Percentiles rank a stretch among this genome's conserved stretches.
These are phyloP conservation scores for Coenobita brevimanus DNA, from an alignment of 1,140 invertebrate genomes.

Conservation along the genomic window DNA sequence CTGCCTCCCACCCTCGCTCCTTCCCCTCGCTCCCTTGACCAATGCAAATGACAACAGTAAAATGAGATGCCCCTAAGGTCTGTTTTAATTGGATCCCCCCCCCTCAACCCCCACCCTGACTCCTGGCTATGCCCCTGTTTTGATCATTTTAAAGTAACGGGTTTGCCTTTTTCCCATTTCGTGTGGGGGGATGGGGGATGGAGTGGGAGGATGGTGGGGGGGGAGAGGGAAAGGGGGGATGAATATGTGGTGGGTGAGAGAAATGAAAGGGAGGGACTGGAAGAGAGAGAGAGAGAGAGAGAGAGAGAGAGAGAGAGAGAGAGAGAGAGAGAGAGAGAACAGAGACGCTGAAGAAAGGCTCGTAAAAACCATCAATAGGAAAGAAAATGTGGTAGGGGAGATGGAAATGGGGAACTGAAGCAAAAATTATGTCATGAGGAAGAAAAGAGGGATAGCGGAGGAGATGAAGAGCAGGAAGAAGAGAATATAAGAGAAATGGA, in stretches of 20 bases:
- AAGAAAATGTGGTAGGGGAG: too few species aligned
- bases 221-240: background rate
- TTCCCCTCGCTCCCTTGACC: background rate
- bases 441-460: too few species aligned
- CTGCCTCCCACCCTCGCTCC: background rate
- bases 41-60: background rate
- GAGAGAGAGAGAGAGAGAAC: background rate
- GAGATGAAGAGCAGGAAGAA: too few species aligned
- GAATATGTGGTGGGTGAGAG: background rate
- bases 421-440: too few species aligned
- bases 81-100: background rate
- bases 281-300: background rate
- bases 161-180: background rate
- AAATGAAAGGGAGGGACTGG: background rate
- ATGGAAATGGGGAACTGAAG: too few species aligned
- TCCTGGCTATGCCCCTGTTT: background rate
- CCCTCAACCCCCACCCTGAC: background rate
- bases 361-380: too few species aligned
- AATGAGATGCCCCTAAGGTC: background rate
- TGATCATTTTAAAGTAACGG: background rate
- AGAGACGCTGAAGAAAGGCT: background rate
- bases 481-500: too few species aligned
- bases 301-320: background rate
- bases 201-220: background rate
- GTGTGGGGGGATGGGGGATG: too few species aligned